Conservation (phyloP, 2,113 vertebrate species). For the Oceanodroma tethys region DNA sequence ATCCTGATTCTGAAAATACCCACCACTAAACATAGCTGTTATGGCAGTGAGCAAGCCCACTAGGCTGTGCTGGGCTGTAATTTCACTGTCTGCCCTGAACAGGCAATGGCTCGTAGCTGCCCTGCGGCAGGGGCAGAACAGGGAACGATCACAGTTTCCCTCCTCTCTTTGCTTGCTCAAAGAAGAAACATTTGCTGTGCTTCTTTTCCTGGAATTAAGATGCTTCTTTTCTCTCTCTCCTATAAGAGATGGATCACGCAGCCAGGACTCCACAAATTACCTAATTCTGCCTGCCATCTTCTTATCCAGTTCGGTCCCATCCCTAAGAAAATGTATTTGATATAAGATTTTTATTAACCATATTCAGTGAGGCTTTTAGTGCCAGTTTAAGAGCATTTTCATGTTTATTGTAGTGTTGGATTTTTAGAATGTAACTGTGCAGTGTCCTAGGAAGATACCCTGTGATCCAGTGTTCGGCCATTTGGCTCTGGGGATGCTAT, state of each 20-base stretch:
- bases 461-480: not conserved
- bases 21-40: not conserved
- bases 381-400: not conserved
- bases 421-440: not conserved
- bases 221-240: not conserved
- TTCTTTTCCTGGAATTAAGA: not conserved
- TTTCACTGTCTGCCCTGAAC: not conserved
- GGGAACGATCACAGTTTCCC: not conserved
- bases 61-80: not conserved
- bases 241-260: not conserved
- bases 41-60: not conserved
- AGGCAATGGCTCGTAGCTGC: not conserved
- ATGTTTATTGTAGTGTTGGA: not conserved
- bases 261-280: not conserved
- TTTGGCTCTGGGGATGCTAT: not conserved
- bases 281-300: not conserved
- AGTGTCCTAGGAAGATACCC: not conserved
- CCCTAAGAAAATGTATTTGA: not conserved
- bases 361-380: not conserved
- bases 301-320: not conserved
- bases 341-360: not conserved
- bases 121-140: not conserved
- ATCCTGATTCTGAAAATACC: slow-evolving; percentile 29
- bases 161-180: not conserved
- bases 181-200: not conserved